Base-by-base conservation (phyloP, 2,797 vertebrate species). In the Cygnus olor region DNA sequence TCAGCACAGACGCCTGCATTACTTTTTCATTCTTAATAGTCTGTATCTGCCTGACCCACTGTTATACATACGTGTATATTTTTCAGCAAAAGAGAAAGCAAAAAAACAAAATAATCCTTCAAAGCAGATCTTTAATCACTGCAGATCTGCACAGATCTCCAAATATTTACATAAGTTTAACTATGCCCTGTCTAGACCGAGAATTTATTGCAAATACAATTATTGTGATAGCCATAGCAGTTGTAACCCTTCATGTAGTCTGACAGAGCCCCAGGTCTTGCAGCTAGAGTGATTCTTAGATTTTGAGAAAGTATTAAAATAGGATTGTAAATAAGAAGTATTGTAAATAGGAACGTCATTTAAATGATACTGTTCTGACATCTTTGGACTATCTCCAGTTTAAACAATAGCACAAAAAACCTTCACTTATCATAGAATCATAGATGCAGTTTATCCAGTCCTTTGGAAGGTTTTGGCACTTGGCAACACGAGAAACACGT, bases 1-100 rank as follows among this genome's bases (percentile, higher is more conserved):
- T 88, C 96, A 96, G 95, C 88, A 89, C 88, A 97, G 88, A 83
- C 0, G 78, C 90, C 93, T 85, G 86, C 91, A 89, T 89, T 90
- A 90, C 65, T 90, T 96, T 92, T 90, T 61, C 88, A 83, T 80
- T 90, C 83, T 85, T 94, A 94, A 89, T 88, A 89, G 65, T 65
- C 78, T 89, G 3, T 82, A 85, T 88, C 69, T 91, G 69, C 91
- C 94, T 95, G 94, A 94, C 93, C 92, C 85, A 69, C 68, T 85
- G 45, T 71, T 94, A 69, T 3, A 74, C 21, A 76, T 77, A 71
- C 2, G 0, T n/a, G 44, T 34, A 70, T 44, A 38, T 74, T 90
- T 93, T 91, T 49, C 80, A 58, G 49, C 40, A 64, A 53, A 88
- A 88, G n/a, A 80, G 45, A 78, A 85, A 71, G 21, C 12, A 78